phyloP scores from a whole-genome alignment of 2,797 vertebrate species.

The Melanotaenia nigrans region DNA sequence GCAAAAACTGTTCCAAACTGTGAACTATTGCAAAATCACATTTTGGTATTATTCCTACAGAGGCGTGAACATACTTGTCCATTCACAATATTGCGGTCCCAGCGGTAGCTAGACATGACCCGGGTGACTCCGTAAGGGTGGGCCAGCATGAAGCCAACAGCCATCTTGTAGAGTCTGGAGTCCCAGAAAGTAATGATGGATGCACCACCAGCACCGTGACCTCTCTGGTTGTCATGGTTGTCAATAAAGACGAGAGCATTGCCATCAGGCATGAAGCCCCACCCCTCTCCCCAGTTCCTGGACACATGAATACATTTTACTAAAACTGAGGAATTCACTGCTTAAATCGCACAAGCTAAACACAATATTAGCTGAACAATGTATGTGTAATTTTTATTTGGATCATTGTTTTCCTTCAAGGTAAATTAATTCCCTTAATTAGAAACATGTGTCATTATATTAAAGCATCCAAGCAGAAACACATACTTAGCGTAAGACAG shows the following conservation, averaged over 20 bases:
- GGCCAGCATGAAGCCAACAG: conserved; percentile 89
- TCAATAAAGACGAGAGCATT: conserved; percentile 92
- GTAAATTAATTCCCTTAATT: too few species aligned
- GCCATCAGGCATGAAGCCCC: conserved; percentile 87
- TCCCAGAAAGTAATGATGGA: conserved; percentile 94
- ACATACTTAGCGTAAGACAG: conserved; percentile 89
- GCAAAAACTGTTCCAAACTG: not conserved
- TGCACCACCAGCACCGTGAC: conserved; percentile 89
- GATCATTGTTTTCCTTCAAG: too few species aligned
- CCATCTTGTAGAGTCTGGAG: conserved; percentile 91
- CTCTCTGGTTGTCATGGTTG: conserved; percentile 96
- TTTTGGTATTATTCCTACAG: accelerated
- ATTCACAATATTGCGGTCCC: conserved; percentile 86
- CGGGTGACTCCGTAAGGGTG: conserved; percentile 92
- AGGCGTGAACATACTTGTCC: conserved; percentile 77
- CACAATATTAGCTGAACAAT: too few species aligned
- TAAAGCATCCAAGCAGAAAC: not conserved
- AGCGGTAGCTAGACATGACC: conserved; percentile 93
- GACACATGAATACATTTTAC: not conserved
- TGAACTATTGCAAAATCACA: not conserved
- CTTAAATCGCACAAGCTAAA: too few species aligned
- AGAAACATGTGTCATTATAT: not conserved
- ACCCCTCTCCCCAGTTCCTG: conserved; percentile 96
- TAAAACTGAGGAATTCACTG: too few species aligned
- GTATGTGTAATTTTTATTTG: too few species aligned